phyloP scores from a whole-genome alignment of 2,113 vertebrate species.

The Caracal caracal region DNA sequence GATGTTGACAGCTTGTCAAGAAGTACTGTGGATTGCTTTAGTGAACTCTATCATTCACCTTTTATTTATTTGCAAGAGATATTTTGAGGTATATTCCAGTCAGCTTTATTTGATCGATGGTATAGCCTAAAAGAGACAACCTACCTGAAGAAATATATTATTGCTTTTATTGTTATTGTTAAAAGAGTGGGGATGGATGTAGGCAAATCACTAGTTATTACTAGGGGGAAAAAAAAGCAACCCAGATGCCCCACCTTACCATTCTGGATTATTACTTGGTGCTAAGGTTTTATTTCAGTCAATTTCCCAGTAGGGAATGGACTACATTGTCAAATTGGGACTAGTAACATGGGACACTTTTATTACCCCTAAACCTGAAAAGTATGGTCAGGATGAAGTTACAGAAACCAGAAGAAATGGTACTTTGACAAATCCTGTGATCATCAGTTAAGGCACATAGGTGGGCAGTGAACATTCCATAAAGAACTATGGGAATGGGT shows the following conservation, averaged over 20 bases:
- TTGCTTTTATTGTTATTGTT: background rate
- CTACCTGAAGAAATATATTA: background rate
- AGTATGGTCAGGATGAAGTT: background rate
- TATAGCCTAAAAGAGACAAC: background rate
- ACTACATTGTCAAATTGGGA: slow-evolving; percentile 25
- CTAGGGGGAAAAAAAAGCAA: background rate
- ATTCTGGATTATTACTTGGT: background rate
- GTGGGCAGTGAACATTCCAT: background rate
- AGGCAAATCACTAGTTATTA: background rate
- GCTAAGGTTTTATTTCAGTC: background rate
- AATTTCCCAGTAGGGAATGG: background rate
- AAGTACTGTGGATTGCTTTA: background rate
- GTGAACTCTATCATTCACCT: background rate
- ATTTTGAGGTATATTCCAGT: background rate
- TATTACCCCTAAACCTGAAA: background rate
- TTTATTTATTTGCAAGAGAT: slow-evolving; percentile 29
- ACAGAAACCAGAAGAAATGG: background rate
- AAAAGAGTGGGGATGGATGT: background rate
- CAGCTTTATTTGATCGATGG: background rate
- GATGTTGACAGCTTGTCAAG: slow-evolving; percentile 16
- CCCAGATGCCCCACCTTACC: background rate
- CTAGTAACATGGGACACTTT: background rate
- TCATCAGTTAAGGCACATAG: background rate
- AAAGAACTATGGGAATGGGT: rapidly evolving
- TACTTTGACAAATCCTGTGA: background rate